Evolutionary conservation across 2,113 vertebrate species (phyloP), one percentile per base, ranked within the genome.

Genomic region (Micronycteris hirsuta): DNA sequence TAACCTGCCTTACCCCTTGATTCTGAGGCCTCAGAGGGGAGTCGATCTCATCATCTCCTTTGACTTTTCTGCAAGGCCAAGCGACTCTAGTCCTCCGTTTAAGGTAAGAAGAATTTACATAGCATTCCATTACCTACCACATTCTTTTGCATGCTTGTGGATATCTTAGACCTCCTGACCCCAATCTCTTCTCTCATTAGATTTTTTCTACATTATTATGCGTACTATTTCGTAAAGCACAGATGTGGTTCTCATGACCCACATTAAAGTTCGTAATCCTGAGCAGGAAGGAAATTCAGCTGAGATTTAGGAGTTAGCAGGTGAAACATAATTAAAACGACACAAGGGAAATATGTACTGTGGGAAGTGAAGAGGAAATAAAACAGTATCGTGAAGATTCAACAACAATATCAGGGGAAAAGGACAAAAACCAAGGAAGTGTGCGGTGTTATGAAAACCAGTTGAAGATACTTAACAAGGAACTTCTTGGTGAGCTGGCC

Each of bases 21-120:
- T 99, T 93, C 97, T 99, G 54, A 98, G 99, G 78, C 99, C 99
- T 16, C 99, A 99, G 31, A 98, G 99, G 2, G 98, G 98, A 0
- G 99, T 99, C 0, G 99, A 99, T 97, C 99, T 99, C 96, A 99
- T 99, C 76, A 99, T 99, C 97, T 99, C 99, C 41, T 99, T 99
- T 5, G 99, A 99, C 97, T 99, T 99, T 92, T 99, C 99, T 43
- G 99, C 99, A 0, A 98, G 99, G 54, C 99, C 99, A 1, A 99
- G 99, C 68, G 99, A 99, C 97, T 99, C 99, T 47, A 99, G 99
- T 87, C 99, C 99, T 38, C 99, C 99, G 0, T 99, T 99, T 96
- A 99, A 99, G 99, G 99, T 99, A 96, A 98, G 98, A 15, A 68
- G 15, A 28, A 12, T 43, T 61, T 14, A 4, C 7, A 0, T 5